phyloP scores from a whole-genome alignment of 1,140 invertebrate species.

The Propsilocerus akamusi region DNA sequence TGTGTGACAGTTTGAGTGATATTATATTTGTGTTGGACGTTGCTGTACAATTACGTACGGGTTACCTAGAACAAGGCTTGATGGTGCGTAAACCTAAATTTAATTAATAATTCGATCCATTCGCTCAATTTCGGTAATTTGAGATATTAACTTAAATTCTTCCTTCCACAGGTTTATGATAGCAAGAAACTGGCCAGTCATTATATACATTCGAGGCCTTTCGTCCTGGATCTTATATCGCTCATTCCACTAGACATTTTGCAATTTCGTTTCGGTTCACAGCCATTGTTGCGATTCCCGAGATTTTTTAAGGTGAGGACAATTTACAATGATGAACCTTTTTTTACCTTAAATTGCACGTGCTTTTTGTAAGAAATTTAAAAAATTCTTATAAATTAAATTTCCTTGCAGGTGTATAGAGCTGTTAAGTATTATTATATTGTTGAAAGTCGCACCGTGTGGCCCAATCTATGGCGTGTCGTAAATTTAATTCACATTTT shows the following conservation, averaged over 20 bases:
- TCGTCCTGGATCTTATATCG: constrained; percentile 67
- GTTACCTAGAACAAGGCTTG: constrained; percentile 87
- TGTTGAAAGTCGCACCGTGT: constrained; percentile 85
- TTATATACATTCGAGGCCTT: constrained; percentile 68
- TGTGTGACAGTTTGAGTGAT: constrained; percentile 69
- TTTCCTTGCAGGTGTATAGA: constrained; percentile 55
- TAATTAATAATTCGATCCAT: not conserved
- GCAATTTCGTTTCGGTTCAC: constrained; percentile 56
- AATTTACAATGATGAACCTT: not conserved
- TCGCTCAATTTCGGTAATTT: not conserved
- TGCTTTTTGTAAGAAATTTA: not conserved
- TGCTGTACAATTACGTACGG: constrained; percentile 77
- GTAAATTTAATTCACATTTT: constrained; percentile 88
- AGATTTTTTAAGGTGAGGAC: constrained; percentile 60
- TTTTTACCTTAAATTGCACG: not conserved
- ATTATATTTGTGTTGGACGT: constrained; percentile 74
- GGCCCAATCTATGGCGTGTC: constrained; percentile 92
- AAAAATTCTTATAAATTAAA: not conserved
- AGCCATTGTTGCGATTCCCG: constrained; percentile 66
- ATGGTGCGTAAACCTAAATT: constrained; percentile 38
- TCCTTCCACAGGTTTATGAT: constrained; percentile 48
- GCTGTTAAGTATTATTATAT: constrained; percentile 89
- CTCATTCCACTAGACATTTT: constrained; percentile 75
- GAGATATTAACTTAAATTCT: not conserved
- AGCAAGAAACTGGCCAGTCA: constrained; percentile 73